Base-by-base conservation (phyloP, 2,797 vertebrate species). In the Aratinga solstitialis region DNA sequence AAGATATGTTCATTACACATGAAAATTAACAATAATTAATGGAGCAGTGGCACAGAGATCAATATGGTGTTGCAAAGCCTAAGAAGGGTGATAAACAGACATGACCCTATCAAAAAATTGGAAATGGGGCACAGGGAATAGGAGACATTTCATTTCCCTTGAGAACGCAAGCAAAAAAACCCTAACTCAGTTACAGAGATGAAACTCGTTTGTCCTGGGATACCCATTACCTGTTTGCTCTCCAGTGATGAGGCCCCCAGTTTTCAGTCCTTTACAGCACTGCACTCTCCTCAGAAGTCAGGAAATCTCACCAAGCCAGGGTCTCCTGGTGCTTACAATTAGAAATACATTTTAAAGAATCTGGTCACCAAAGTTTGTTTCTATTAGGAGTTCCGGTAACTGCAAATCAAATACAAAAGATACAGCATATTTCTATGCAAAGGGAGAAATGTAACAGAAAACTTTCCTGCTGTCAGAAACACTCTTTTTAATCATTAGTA, bases 401-500 rank as follows among this genome's bases (percentile, higher is more conserved):
- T 87, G 67, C 88, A 92, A 91, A 95, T 95, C 93, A 91, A 93
- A 94, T 78, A 40, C 68, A 65, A 72, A 95, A 88, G 63, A 47
- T 76, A 30, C 3, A 34, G 13, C 38, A 18, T 63, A 54, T 45
- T 74, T 76, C n/a, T 80, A 26, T 34, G 34, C 21, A 43, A 78
- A 68, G 45, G 56, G 18, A 82, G 54, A 78, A 85, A 96, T 32
- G 89, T 75, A 67, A 95, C 71, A 97, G 81, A 95, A 97, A 97
- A 93, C 76, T 96, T 97, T 92, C 88, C 94, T 95, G 95, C 95
- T 95, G 94, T 97, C 97, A 97, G 93, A 96, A 97, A 96, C 80
- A 91, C 47, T 93, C 90, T 87, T 93, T 96, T 96, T 83, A 71
- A 94, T 96, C 95, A 93, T 95, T 91, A 97, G 89, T 71, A 74